Percentiles rank a stretch among this genome's conserved stretches.
These are phyloP conservation scores for Ctenopoma kingsleyae DNA, from an alignment of 2,797 vertebrate genomes.

Conservation along the genomic window DNA sequence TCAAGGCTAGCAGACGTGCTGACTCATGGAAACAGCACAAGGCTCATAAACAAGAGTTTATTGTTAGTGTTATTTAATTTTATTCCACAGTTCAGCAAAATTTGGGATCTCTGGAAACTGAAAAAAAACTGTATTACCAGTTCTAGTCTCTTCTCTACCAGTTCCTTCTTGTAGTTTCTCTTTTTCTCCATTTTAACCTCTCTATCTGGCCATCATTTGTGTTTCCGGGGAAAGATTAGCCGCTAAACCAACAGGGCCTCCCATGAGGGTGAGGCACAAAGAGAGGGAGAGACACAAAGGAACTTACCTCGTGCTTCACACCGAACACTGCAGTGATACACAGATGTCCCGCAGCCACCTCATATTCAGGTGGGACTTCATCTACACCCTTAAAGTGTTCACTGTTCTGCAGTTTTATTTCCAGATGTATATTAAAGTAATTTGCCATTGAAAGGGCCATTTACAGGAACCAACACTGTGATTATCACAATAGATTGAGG, in stretches of 20 bases:
- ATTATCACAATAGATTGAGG: conserved; percentile 29
- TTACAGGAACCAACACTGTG: conserved; percentile 10
- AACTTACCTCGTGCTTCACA: conserved; percentile 83
- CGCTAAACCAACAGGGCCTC: conserved; percentile 84
- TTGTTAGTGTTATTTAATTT: conserved; percentile 5
- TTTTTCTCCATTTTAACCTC: conserved; percentile 73
- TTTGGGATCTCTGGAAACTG: neutral
- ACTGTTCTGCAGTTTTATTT: neutral
- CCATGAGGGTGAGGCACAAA: conserved; percentile 78
- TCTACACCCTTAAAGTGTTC: neutral
- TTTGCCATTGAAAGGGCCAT: neutral
- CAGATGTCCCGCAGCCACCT: conserved; percentile 29
- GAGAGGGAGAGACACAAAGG: conserved; percentile 76
- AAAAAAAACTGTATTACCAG: neutral
- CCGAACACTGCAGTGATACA: conserved; percentile 50
- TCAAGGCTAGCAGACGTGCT: conserved; percentile 62
- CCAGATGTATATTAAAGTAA: conserved; percentile 21
- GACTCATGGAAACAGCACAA: conserved; percentile 52
- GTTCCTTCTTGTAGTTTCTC: conserved; percentile 50
- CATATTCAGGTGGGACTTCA: conserved; percentile 35
- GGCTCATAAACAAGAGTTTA: conserved; percentile 29
- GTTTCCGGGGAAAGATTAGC: conserved; percentile 83
- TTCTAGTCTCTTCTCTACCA: conserved; percentile 11
- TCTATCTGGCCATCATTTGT: conserved; percentile 79
- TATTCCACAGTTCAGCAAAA: neutral